Percentiles rank a stretch among this genome's conserved stretches.
Evolutionary conservation across 2,113 vertebrate species (phyloP).

Genomic region (Tretioscincus oriximinensis): DNA sequence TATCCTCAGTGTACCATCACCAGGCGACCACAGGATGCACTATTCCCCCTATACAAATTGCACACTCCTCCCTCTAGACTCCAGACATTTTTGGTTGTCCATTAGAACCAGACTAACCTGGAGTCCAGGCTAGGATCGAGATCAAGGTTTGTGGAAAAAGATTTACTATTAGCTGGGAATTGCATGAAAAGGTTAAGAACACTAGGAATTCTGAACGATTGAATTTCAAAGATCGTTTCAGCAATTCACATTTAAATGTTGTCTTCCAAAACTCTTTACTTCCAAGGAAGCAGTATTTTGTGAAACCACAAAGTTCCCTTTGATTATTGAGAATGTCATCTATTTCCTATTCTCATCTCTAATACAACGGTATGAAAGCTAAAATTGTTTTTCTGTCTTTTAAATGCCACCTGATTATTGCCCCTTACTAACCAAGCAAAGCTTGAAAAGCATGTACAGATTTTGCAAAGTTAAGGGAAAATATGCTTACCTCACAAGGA

Average conservation of each 20-base stretch:
- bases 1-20: no score
- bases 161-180: neutral
- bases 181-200: neutral
- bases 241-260: neutral
- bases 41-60: no score
- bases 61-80: no score
- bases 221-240: no score
- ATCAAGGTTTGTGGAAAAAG: no score
- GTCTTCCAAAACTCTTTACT: neutral
- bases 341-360: neutral
- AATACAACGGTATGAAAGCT: neutral
- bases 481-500: constrained; percentile 78
- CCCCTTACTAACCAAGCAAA: neutral
- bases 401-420: neutral
- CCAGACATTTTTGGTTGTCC: no score
- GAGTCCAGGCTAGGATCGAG: no score
- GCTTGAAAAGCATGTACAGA: neutral
- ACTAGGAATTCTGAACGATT: neutral
- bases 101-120: no score
- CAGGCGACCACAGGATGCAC: no score
- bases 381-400: neutral
- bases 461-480: fast-evolving
- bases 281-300: neutral
- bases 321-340: neutral
- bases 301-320: neutral